phyloP scores from a whole-genome alignment of 2,888 invertebrate genomes.

The Morinoia aosen region DNA sequence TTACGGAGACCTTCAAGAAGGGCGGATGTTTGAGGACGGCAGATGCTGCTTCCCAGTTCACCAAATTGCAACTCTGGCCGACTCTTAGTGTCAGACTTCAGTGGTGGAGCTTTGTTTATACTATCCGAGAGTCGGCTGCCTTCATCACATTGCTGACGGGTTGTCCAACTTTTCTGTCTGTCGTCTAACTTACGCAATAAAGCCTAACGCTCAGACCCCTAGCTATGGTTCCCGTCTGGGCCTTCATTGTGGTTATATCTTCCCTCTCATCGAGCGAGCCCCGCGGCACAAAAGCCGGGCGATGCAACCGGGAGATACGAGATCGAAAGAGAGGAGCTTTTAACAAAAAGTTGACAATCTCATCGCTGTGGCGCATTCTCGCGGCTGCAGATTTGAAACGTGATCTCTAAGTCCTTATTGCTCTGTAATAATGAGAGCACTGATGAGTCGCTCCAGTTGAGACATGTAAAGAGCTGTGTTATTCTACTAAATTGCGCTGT shows the following conservation, averaged over 20 bases:
- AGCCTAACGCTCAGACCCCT: background rate
- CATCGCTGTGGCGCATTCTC: background rate
- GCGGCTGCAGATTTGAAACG: background rate
- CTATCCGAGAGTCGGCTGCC: background rate
- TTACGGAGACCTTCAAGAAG: slow-evolving; percentile 20
- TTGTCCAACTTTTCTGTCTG: slow-evolving; percentile 8
- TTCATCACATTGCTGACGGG: slow-evolving; percentile 22
- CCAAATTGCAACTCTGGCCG: background rate
- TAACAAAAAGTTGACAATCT: background rate
- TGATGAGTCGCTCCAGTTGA: background rate
- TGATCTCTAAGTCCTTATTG: background rate
- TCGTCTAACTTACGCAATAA: background rate
- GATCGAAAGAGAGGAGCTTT: background rate
- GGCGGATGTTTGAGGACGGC: background rate
- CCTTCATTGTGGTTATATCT: slow-evolving; percentile 1
- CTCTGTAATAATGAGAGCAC: background rate
- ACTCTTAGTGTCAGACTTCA: slow-evolving; percentile 33
- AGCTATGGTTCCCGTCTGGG: background rate
- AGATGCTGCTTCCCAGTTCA: background rate
- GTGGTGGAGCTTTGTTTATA: slow-evolving; percentile 24
- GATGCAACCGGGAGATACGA: background rate
- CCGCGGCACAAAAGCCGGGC: background rate
- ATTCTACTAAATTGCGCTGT: background rate
- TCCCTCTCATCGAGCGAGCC: background rate
- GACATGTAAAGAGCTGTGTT: background rate